A percentile compares a stretch with the other conserved stretches of the same genome.
Conservation (phyloP, 2,888 invertebrate species). For the Chrysodeixis includens region DNA sequence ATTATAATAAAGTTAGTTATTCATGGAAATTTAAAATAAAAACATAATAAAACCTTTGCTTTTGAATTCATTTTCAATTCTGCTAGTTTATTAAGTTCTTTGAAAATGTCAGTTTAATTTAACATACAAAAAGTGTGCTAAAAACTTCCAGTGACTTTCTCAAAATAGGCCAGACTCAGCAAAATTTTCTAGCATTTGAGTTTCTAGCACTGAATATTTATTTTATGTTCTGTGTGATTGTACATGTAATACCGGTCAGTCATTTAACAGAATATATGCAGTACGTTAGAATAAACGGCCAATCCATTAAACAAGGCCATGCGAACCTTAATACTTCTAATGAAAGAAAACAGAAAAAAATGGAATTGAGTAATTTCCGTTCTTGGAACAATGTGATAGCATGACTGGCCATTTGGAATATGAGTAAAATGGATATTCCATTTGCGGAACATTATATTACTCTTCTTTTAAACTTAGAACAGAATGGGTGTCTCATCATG, state of each 20-base stretch:
- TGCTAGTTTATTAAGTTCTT: background rate
- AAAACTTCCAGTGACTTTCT: no score
- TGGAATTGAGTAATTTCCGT: background rate
- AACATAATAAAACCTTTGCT: conserved; percentile 12
- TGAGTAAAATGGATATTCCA: background rate
- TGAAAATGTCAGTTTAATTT: background rate
- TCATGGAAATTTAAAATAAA: conserved; percentile 43
- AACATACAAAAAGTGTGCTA: no score
- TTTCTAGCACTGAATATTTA: no score
- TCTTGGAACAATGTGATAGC: background rate
- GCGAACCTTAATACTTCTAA: no score
- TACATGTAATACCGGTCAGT: no score
- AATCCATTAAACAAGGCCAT: no score
- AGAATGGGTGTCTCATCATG: background rate
- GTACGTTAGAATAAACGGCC: no score
- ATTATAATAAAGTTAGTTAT: conserved; percentile 50
- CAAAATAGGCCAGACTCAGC: no score
- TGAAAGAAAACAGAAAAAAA: no score
- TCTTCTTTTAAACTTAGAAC: background rate
- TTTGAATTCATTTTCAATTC: background rate
- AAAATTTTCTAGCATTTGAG: no score
- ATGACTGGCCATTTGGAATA: background rate
- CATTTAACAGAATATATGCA: no score
- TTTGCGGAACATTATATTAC: background rate
- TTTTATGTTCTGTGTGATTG: no score